Evolutionary conservation across 2,888 invertebrate species (phyloP), one percentile per base, ranked within the genome.

Genomic region (Leptodirus hochenwartii): DNA sequence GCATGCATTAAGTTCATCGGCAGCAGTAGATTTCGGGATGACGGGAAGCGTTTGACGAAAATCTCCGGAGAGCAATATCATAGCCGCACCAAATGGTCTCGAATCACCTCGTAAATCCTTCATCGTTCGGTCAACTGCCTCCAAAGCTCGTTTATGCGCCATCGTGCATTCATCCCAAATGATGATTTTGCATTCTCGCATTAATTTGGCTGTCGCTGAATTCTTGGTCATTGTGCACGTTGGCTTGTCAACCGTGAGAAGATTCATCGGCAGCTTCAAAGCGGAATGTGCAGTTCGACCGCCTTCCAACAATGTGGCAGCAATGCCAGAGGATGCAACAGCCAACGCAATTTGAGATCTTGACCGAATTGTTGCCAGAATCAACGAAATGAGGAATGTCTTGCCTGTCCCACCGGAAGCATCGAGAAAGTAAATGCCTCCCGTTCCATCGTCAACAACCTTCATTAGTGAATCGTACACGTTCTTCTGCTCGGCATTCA

Each of bases 161-260:
- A 56, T 54, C 4, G 50, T 49, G 33, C 43, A 44, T 42, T 59
- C 52, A 40, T 57, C 54, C 51, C 48, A 54, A 22, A 58, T 35
- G 9, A 56, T 49, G 4, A 52, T 8, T 38, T 37, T 37, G 30
- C 42, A 37, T 32, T 39, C 23, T 28, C 39, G 33, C n/a, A 51
- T 32, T 3, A 47, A 37, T 38, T 42, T 40, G 9, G 37, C 47
- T 28, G 41, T 40, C 9, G 33, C 37, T 23, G 39, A 37, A 15
- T 34, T 34, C 34, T 36, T 41, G 5, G 24, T 29, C 22, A 54
- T 42, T 25, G 45, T 46, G 35, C 47, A 51, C 4, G 35, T 38
- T 32, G 49, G 41, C 15, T 25, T 38, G 36, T 43, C 43, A 27
- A 11, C 38, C 2, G 3, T 27, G 17, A 35, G 30, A 6, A 48